Base-by-base conservation (phyloP, 2,888 invertebrate species). In the Stenotaenia linearis region DNA sequence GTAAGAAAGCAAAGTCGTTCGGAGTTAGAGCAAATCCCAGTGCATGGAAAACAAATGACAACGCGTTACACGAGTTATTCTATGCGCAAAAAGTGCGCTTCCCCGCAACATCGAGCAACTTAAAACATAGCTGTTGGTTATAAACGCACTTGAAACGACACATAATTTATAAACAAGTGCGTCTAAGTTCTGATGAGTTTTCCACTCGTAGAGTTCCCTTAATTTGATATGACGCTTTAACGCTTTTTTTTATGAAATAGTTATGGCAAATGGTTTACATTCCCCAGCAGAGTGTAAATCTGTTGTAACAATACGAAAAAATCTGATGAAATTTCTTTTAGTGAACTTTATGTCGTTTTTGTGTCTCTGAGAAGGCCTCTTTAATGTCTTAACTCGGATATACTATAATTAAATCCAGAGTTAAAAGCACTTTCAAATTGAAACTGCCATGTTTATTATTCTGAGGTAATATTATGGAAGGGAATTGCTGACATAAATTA, bases 11-110 rank as follows among this genome's bases (percentile, higher is more conserved):
- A 12, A 61, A 61, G 61, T 61, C 61, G 61, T 61, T 61, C 61
- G 15, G 61, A 61, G 61, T 23, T 25, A 61, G 25, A 61, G 61
- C 61, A 61, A 61, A 61, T 61, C 61, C 61, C 61, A 61, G 61
- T 61, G 61, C 61, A 61, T 61, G 61, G 61, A 61, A 61, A 61
- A 61, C 61, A 61, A 61, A 61, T 23, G 61, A 61, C 61, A 61
- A 45, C 45, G 18, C 18, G 45, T 45, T 45, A 15, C 45, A 45
- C 45, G 45, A 21, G 25, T 61, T 61, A 23, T 25, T 61, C 25
- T 25, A 9, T 61, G 23, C 61, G 25, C 23, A 61, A 61, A 61
- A 9, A n/a, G 45, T 45, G n/a, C n/a, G n/a, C n/a, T 61, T 56
- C 25, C 61, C 25, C 15, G 4, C 61, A 25, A 61, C 23, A 61